phyloP scores from a whole-genome alignment of 2,113 vertebrate species.

The Ramphastos sulfuratus region DNA sequence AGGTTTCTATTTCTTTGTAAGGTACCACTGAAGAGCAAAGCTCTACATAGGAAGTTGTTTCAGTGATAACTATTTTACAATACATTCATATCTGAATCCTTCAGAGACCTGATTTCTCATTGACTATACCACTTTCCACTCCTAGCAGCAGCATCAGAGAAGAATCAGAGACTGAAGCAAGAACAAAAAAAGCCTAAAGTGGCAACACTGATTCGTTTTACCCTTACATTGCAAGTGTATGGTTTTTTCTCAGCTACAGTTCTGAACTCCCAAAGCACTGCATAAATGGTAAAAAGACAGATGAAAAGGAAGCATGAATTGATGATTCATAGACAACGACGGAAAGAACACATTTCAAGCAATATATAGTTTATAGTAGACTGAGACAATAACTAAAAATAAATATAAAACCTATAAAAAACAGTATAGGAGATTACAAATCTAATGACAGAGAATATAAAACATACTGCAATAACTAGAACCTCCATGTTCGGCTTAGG shows the following conservation, averaged over 20 bases:
- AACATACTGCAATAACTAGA: neutral
- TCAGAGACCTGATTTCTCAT: neutral
- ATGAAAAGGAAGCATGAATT: constrained; percentile 41
- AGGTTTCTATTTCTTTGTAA: neutral
- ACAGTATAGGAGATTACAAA: neutral
- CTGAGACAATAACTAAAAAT: constrained; percentile 37
- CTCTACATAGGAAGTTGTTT: neutral
- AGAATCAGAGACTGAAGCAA: neutral
- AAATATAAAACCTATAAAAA: neutral
- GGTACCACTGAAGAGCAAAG: neutral
- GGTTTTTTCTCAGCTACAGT: neutral
- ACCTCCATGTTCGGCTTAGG: neutral
- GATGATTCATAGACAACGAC: constrained; percentile 46
- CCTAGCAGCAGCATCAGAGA: neutral
- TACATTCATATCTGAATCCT: neutral
- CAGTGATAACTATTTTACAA: neutral
- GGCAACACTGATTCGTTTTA: constrained; percentile 7
- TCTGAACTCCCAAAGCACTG: constrained; percentile 35
- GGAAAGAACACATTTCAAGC: constrained; percentile 23
- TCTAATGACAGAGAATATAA: neutral
- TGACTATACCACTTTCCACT: neutral
- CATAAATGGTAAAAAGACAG: constrained; percentile 49
- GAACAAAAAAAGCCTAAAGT: neutral
- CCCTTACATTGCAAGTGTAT: neutral
- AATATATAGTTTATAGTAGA: neutral